A percentile compares a stretch with the other conserved stretches of the same genome.
phyloP scores from a whole-genome alignment of 1,140 invertebrate species.

The Sycophila sp. region DNA sequence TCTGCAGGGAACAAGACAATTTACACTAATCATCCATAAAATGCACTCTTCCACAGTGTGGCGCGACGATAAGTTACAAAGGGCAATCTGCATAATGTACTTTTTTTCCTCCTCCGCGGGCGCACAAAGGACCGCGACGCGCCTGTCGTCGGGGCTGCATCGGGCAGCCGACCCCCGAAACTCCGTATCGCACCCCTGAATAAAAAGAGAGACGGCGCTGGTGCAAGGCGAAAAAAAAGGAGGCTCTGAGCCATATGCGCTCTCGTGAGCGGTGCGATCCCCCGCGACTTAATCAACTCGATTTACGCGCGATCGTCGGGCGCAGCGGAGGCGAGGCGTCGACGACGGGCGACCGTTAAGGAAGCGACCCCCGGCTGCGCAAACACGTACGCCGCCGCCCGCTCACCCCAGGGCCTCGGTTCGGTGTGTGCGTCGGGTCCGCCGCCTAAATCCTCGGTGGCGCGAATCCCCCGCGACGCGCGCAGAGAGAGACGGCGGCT shows the following conservation, averaged over 20 bases:
- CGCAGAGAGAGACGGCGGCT: not conserved
- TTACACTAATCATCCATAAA: conserved; percentile 36
- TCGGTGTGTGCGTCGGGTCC: not conserved
- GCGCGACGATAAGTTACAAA: conserved; percentile 6
- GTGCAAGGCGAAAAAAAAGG: not conserved
- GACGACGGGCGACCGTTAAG: too few relatives aligned
- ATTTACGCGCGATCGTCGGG: too few relatives aligned
- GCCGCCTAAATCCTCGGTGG: not conserved
- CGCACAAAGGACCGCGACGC: not conserved
- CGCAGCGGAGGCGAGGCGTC: too few relatives aligned
- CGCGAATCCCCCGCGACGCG: not conserved
- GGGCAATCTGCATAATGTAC: conserved; percentile 11
- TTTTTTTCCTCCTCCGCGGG: not conserved
- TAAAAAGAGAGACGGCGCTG: not conserved
- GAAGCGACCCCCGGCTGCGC: not conserved
- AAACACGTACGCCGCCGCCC: not conserved
- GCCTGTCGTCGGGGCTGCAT: not conserved
- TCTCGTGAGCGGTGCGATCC: not conserved
- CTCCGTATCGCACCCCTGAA: too few relatives aligned
- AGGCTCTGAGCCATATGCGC: conserved; percentile 14
- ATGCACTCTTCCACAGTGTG: not conserved
- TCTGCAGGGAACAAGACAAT: not conserved
- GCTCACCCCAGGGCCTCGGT: not conserved
- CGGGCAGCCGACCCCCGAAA: too few relatives aligned
- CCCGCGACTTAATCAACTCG: conserved; percentile 26